These are phyloP conservation scores for Apostichopus parvimensis DNA, from an alignment of 35 echinoderm and acorn worm genomes.

Conservation along the genomic window DNA sequence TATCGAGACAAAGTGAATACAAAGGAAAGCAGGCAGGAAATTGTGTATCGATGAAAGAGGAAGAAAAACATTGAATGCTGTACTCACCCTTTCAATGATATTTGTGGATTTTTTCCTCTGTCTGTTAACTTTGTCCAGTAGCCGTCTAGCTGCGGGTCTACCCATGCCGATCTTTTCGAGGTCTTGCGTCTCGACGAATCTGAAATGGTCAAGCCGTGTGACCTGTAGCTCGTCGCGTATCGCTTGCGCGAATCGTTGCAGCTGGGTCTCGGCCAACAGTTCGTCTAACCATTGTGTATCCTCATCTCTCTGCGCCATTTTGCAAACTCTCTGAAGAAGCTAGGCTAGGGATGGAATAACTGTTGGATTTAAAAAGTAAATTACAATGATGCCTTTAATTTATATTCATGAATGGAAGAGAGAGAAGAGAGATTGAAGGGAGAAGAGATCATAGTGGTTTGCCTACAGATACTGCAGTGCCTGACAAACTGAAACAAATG, in stretches of 20 bases:
- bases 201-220: constrained; percentile 79
- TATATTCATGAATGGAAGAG: no score
- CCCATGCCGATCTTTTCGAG: constrained; percentile 95
- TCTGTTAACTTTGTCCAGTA: constrained; percentile 83
- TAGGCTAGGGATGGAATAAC: not conserved
- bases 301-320: constrained; percentile 40
- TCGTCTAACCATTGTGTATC: constrained; percentile 81
- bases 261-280: constrained; percentile 81
- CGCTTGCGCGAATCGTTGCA: constrained; percentile 68
- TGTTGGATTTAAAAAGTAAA: not conserved
- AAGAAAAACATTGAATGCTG: no score
- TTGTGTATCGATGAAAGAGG: no score
- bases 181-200: constrained; percentile 79
- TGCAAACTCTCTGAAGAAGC: not conserved
- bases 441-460: not conserved
- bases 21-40: not conserved
- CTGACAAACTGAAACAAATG: no score
- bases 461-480: not conserved
- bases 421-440: not conserved
- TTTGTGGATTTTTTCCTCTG: constrained; percentile 51
- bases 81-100: constrained; percentile 77
- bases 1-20: no score
- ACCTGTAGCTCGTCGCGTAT: constrained; percentile 87
- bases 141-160: constrained; percentile 71
- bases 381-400: not conserved